Base-by-base conservation (phyloP, 2,797 vertebrate genomes). In the Hyperoplus immaculatus region DNA sequence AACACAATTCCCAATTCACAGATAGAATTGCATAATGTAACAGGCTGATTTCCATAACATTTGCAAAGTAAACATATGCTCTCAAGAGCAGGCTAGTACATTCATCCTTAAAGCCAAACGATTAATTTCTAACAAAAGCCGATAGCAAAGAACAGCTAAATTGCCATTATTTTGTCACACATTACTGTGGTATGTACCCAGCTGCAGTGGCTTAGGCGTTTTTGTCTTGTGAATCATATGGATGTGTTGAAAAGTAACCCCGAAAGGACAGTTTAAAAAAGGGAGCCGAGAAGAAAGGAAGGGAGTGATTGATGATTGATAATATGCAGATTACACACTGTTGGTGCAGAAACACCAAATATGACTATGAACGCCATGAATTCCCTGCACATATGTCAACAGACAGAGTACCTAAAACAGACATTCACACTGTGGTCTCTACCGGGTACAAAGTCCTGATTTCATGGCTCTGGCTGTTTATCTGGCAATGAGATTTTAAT, bases 391-490 rank as follows among this genome's bases (percentile, higher is more conserved):
- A 50, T 42, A 51, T 50, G 69, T 78, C 58, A 84, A 54, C 11
- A 83, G 47, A 70, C 39, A 69, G 61, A 53, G 43, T 6, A 61
- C 39, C 38, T 64, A 61, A 78, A 72, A 79, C 63, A 78, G 15
- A 66, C 59, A 75, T 53, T 82, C 58, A 66, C 46, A 54, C 50
- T 69, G 55, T 62, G 57, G 10, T 49, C 61, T 76, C 67, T 16
- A 38, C 66, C 64, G 42, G 72, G 87, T 86, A 61, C 88, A 90
- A 93, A 89, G 88, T 89, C 88, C 87, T 80, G 15, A 79, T 78
- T 86, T 90, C 81, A 69, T 75, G 64, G 69, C 56, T 88, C 49
- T 62, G 58, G 29, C 64, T 83, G 68, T 80, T 82, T 75, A 67
- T 78, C 78, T 86, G 69, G 59, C 66, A 83, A 75, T 36, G 21